Percentiles rank a stretch among this genome's conserved stretches.
phyloP scores from a whole-genome alignment of 1,140 invertebrate species.

The Neodiprion virginianus region DNA sequence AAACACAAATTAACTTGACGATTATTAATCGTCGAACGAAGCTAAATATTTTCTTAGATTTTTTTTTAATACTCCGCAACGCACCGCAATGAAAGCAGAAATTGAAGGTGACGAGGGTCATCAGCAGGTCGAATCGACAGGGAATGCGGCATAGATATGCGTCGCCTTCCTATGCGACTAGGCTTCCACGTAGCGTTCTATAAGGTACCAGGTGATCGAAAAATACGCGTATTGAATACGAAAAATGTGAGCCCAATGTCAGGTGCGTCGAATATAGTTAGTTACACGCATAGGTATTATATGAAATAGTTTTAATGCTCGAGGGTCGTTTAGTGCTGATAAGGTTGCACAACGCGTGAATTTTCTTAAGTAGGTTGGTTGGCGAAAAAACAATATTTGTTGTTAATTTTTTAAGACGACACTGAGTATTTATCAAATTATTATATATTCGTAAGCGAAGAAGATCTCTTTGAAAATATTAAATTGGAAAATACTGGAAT shows the following conservation, averaged over 20 bases:
- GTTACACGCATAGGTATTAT: background rate
- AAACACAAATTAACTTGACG: no score
- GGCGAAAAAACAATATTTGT: no score
- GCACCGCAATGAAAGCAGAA: background rate
- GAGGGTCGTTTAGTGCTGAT: slow-evolving; percentile 27
- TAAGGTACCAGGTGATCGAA: background rate
- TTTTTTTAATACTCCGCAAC: no score
- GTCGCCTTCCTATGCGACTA: background rate
- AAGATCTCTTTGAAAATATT: no score
- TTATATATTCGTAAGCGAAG: no score
- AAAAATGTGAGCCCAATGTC: slow-evolving; percentile 44
- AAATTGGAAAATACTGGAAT: no score
- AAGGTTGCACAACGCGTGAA: slow-evolving; percentile 33
- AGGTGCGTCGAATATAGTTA: slow-evolving; percentile 10
- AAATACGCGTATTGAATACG: slow-evolving; percentile 41
- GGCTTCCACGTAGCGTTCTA: slow-evolving; percentile 1
- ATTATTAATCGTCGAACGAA: no score
- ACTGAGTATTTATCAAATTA: no score
- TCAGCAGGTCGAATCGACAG: background rate
- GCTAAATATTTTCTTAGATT: no score
- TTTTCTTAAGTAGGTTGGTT: no score
- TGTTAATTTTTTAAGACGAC: no score
- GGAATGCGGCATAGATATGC: background rate
- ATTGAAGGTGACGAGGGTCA: background rate
- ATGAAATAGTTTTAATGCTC: slow-evolving; percentile 6